phyloP scores from a whole-genome alignment of 2,797 vertebrate species.

The Sebastiscus tertius region DNA sequence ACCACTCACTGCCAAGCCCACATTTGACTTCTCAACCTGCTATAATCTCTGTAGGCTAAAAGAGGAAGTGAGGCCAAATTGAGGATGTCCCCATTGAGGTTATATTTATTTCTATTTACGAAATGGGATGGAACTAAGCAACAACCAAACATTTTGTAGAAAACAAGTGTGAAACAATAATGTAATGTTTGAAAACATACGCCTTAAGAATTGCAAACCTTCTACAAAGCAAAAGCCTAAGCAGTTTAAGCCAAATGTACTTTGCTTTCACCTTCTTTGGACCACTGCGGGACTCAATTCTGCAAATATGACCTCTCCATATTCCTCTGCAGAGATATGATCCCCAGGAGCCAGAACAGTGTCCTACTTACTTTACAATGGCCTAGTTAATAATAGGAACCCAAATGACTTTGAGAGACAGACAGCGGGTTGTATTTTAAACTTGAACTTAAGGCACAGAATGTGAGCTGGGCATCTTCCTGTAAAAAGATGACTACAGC shows the following conservation, averaged over 20 bases:
- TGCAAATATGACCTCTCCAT: slow-evolving; percentile 53
- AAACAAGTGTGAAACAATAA: not conserved
- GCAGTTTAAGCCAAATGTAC: not conserved
- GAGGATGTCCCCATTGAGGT: slow-evolving; percentile 6
- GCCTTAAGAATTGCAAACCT: not conserved
- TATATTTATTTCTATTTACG: not conserved
- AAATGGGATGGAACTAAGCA: slow-evolving; percentile 8
- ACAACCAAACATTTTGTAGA: not conserved
- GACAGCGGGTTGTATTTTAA: slow-evolving; percentile 14
- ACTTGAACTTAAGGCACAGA: slow-evolving; percentile 25
- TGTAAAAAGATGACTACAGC: slow-evolving; percentile 17
- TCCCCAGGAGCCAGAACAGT: slow-evolving; percentile 51
- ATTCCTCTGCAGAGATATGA: slow-evolving; percentile 59
- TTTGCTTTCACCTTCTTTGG: slow-evolving; percentile 28
- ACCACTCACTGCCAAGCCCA: not conserved
- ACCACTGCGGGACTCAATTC: slow-evolving; percentile 20
- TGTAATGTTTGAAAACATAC: not conserved
- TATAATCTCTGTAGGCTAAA: slow-evolving; percentile 15
- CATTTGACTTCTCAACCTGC: slow-evolving; percentile 10
- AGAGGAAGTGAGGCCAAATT: slow-evolving; percentile 40
- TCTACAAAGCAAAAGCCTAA: not conserved
- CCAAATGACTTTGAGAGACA: slow-evolving; percentile 45
- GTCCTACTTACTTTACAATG: slow-evolving; percentile 64
- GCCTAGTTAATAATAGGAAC: slow-evolving; percentile 69
- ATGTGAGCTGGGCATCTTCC: not conserved